Conservation (phyloP, 2,113 vertebrate genomes). For the Anseranas semipalmata region DNA sequence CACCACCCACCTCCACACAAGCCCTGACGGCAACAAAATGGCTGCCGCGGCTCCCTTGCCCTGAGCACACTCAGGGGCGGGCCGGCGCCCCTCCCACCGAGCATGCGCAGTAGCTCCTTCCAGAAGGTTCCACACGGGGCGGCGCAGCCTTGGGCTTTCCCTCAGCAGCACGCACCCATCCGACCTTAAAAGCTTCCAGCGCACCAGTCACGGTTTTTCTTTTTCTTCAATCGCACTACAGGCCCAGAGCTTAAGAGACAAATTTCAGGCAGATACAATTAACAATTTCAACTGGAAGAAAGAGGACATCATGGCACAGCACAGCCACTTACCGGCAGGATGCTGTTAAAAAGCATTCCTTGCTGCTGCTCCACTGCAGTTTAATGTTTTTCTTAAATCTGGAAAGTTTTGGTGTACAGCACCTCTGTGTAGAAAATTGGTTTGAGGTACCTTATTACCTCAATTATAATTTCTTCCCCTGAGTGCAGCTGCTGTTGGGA, state of each 20-base stretch:
- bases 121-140: neutral
- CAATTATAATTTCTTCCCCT: neutral
- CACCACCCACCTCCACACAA: fast-evolving
- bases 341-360: neutral
- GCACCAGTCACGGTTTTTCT: neutral
- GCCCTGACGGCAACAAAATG: fast-evolving
- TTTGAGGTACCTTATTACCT: neutral
- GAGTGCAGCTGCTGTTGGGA: neutral
- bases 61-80: neutral
- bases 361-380: no score
- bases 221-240: neutral
- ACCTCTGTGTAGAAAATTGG: neutral
- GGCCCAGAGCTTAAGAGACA: neutral
- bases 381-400: neutral
- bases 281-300: neutral
- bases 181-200: neutral
- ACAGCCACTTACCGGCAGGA: fast-evolving
- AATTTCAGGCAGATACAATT: neutral
- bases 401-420: neutral
- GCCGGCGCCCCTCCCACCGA: no score
- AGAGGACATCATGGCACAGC: neutral
- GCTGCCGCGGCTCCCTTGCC: neutral
- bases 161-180: neutral
- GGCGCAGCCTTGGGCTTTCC: fast-evolving
- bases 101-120: neutral